phyloP scores from a whole-genome alignment of 2,888 invertebrate genomes.

The Parnassius glacialis region DNA sequence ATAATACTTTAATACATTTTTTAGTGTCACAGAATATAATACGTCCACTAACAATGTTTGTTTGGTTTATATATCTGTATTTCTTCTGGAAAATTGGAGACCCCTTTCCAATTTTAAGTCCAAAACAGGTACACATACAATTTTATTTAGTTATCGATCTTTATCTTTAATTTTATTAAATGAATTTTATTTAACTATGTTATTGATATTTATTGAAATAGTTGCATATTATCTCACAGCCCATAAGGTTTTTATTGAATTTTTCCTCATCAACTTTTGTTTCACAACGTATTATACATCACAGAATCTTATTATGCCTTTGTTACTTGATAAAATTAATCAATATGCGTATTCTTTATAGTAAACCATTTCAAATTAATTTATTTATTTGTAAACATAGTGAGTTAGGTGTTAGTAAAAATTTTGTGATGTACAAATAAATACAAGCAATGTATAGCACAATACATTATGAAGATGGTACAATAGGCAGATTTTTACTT shows the following conservation, averaged over 20 bases:
- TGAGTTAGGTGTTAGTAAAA: too few relatives aligned
- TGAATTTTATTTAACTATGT: background rate
- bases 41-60: constrained; percentile 88
- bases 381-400: too few relatives aligned
- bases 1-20: constrained; percentile 38
- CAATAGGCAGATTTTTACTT: background rate
- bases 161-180: background rate
- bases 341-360: too few relatives aligned
- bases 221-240: too few relatives aligned
- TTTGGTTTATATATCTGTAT: constrained; percentile 95
- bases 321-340: too few relatives aligned
- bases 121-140: constrained; percentile 88
- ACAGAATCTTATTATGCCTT: too few relatives aligned
- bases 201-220: too few relatives aligned
- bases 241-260: too few relatives aligned
- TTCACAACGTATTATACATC: background rate
- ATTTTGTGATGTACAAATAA: too few relatives aligned
- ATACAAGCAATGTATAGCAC: too few relatives aligned
- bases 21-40: constrained; percentile 89
- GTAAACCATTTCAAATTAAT: too few relatives aligned
- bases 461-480: too few relatives aligned
- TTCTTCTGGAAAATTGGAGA: constrained; percentile 99
- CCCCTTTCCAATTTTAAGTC: constrained; percentile 97
- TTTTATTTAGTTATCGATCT: background rate
- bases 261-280: background rate